A percentile compares a stretch with the other conserved stretches of the same genome.
Evolutionary conservation across 2,797 vertebrate species (phyloP).

Genomic region (Phoebastria nigripes): DNA sequence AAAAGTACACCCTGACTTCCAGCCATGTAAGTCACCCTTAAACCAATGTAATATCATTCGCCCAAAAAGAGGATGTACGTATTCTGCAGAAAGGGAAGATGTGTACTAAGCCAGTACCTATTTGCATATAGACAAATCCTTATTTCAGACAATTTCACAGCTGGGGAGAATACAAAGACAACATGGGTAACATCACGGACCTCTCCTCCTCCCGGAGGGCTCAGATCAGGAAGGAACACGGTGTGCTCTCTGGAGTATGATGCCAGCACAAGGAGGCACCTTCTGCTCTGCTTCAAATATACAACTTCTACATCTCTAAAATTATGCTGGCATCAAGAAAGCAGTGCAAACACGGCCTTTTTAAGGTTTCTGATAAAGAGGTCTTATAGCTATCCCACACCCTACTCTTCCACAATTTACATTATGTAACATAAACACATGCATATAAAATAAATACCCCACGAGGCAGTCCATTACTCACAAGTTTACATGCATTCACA

Average conservation of each 20-base stretch:
- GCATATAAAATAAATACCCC: neutral
- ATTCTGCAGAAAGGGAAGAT: neutral
- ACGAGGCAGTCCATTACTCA: neutral
- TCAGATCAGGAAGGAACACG: accelerated
- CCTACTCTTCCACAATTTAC: neutral
- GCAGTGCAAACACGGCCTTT: neutral
- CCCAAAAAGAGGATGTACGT: neutral
- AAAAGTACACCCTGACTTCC: neutral
- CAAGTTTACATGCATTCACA: neutral
- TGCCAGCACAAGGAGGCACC: neutral
- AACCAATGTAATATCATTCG: neutral
- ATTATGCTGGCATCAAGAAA: neutral
- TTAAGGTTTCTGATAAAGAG: neutral
- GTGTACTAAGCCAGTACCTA: accelerated
- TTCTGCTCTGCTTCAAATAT: neutral
- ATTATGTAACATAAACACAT: neutral
- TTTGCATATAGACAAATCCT: neutral
- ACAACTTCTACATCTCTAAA: neutral
- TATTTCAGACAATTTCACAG: neutral
- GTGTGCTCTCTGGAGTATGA: neutral
- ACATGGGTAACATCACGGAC: neutral
- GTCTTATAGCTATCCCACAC: neutral
- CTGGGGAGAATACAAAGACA: neutral
- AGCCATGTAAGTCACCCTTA: neutral
- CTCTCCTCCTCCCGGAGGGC: neutral